Conservation (phyloP, 2,888 invertebrate species). For the Drosophila leonis region DNA sequence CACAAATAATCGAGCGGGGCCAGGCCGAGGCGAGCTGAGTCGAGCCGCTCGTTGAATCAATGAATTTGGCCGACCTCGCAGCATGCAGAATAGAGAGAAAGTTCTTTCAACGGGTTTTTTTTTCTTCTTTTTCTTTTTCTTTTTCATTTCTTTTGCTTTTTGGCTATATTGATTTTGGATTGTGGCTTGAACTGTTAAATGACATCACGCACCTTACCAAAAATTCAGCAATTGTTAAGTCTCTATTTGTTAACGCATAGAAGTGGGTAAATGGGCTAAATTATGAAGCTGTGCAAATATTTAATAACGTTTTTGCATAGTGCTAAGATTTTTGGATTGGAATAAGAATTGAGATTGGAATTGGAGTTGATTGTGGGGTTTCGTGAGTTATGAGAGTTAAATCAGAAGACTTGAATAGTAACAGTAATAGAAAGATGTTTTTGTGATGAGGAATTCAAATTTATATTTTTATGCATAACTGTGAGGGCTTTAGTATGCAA, state of each 20-base stretch:
- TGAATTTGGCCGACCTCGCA: conserved; percentile 49
- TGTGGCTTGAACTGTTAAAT: conserved; percentile 28
- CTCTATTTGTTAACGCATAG: conserved; percentile 12
- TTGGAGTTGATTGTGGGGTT: neutral
- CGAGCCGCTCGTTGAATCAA: conserved; percentile 35
- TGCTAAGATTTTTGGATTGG: neutral
- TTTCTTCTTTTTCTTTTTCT: conserved; percentile 15
- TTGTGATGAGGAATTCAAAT: no score
- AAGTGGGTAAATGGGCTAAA: conserved; percentile 3
- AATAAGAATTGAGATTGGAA: neutral
- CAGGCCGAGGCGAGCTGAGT: conserved; percentile 15
- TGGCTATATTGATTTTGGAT: conserved; percentile 38
- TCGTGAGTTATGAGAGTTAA: neutral
- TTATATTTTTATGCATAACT: no score
- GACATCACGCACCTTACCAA: conserved; percentile 46
- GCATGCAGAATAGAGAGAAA: conserved; percentile 76
- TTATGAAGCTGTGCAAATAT: conserved; percentile 4
- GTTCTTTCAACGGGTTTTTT: conserved; percentile 50
- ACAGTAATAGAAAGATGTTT: no score
- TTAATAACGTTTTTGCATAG: neutral
- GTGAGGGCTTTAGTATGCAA: no score
- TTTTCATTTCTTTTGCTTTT: conserved; percentile 29
- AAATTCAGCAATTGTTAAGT: conserved; percentile 12
- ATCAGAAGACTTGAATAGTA: neutral
- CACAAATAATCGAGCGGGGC: conserved; percentile 39